A percentile compares a stretch with the other conserved stretches of the same genome.
Evolutionary conservation across 2,113 vertebrate genomes (phyloP).

Genomic region (Tyto alba): DNA sequence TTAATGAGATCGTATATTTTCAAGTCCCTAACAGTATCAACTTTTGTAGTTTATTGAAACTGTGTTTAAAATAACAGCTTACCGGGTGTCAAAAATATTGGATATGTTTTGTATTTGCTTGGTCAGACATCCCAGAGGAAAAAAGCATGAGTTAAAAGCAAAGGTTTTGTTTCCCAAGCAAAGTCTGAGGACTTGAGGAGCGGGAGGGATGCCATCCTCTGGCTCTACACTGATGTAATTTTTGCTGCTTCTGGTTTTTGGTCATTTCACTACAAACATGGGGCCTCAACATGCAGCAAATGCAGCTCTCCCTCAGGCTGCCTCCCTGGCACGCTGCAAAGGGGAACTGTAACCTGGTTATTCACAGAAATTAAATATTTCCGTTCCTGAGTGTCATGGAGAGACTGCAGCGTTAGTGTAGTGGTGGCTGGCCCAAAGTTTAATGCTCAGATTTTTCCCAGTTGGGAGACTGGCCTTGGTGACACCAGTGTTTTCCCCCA

Average conservation of each 20-base stretch:
- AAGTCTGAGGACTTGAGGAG: background rate
- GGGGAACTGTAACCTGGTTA: background rate
- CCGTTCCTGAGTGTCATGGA: rapidly evolving
- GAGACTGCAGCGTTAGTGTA: rapidly evolving
- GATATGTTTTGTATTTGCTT: slow-evolving; percentile 11
- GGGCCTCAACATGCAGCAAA: rapidly evolving
- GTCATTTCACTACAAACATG: background rate
- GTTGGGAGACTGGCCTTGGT: background rate
- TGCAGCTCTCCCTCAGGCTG: background rate
- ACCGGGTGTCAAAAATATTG: background rate
- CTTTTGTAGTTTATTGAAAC: slow-evolving; percentile 41
- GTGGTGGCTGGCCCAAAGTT: rapidly evolving
- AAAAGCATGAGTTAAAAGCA: background rate
- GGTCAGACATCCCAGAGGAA: background rate
- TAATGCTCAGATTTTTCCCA: background rate
- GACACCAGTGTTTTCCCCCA: background rate
- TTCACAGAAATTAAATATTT: background rate
- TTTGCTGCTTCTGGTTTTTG: background rate
- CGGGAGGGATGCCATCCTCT: rapidly evolving
- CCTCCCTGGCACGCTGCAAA: background rate
- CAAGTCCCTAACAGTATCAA: background rate
- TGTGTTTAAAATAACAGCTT: slow-evolving; percentile 57
- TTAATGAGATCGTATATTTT: slow-evolving; percentile 66
- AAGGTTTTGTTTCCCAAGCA: background rate
- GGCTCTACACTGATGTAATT: rapidly evolving